These are phyloP conservation scores for Amiota communis DNA, from an alignment of 2,888 invertebrate species.

Conservation along the genomic window DNA sequence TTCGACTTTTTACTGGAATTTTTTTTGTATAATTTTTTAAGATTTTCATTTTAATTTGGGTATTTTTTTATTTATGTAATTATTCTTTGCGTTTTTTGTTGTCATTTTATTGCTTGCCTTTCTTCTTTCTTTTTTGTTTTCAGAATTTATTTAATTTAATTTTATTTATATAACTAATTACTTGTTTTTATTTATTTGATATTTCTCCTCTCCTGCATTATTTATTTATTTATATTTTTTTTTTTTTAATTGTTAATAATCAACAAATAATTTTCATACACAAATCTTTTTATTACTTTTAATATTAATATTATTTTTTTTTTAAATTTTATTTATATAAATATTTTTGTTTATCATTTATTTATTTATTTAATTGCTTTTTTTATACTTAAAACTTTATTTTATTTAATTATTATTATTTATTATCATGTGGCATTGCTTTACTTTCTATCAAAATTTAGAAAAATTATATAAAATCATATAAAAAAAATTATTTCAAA, in stretches of 20 bases:
- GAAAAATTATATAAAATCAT: too few species aligned
- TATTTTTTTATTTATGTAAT: conserved; percentile 38
- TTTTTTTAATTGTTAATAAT: conserved; percentile 60
- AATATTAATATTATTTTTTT: conserved; percentile 29
- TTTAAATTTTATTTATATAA: conserved; percentile 40
- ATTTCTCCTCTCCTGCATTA: conserved; percentile 8
- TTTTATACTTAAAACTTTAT: not conserved
- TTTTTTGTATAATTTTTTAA: not conserved
- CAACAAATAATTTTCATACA: conserved; percentile 67
- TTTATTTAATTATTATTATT: not conserved
- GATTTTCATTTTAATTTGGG: conserved; percentile 47
- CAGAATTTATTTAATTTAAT: conserved; percentile 38
- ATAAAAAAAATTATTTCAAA: too few species aligned
- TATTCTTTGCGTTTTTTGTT: conserved; percentile 34
- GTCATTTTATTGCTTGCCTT: conserved; percentile 6
- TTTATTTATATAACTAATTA: conserved; percentile 50
- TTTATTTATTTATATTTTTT: conserved; percentile 43
- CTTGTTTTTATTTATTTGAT: conserved; percentile 38
- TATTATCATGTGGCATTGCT: not conserved
- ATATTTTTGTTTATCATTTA: not conserved
- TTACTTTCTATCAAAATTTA: not conserved
- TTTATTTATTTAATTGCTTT: not conserved
- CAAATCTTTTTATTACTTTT: conserved; percentile 17
- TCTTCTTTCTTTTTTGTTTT: conserved; percentile 24
- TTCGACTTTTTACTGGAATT: conserved; percentile 58